A percentile compares a stretch with the other conserved stretches of the same genome.
phyloP scores from a whole-genome alignment of 2,113 vertebrate species.

The Falcunculus frontatus region DNA sequence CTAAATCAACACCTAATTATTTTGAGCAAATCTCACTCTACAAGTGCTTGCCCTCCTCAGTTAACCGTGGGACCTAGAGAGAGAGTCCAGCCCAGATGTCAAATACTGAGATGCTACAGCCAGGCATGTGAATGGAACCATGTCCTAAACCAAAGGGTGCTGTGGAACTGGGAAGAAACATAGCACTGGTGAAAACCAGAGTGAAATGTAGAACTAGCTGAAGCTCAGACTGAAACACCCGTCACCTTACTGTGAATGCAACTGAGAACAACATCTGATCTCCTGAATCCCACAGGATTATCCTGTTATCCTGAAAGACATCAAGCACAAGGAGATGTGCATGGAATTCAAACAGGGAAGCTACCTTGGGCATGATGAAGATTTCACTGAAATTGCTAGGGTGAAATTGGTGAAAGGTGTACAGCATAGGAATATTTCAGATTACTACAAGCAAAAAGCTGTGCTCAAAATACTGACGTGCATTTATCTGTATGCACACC shows the following conservation, averaged over 20 bases:
- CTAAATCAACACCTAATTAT: neutral
- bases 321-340: neutral
- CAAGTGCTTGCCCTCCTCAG: neutral
- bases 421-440: neutral
- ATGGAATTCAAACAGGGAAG: neutral
- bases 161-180: neutral
- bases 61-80: neutral
- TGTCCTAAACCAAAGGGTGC: neutral
- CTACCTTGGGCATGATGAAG: rapidly evolving
- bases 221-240: neutral
- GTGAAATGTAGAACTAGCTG: neutral
- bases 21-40: neutral
- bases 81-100: neutral
- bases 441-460: neutral
- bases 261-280: neutral
- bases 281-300: neutral
- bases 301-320: neutral
- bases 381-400: neutral
- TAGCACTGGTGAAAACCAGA: neutral
- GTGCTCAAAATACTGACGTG: neutral
- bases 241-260: neutral
- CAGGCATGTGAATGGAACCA: neutral
- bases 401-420: neutral
- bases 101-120: neutral
- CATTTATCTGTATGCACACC: neutral